These are phyloP conservation scores for Malurus splendens DNA, from an alignment of 2,797 vertebrate species.

Conservation along the genomic window DNA sequence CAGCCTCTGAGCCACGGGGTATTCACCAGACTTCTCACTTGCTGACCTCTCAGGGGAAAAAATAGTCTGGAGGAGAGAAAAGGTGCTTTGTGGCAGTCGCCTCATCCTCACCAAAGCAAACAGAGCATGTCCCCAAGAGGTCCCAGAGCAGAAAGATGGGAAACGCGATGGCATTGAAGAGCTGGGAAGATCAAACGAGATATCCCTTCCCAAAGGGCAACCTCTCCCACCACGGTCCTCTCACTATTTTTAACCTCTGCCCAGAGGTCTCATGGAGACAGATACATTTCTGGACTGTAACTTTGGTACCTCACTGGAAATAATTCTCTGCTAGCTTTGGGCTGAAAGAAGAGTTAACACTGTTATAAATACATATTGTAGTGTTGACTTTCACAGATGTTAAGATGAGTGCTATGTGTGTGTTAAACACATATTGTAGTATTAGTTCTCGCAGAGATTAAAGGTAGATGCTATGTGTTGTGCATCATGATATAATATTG, in stretches of 20 bases:
- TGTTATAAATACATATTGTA: too few species aligned
- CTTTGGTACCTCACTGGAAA: neutral
- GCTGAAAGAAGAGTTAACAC: neutral
- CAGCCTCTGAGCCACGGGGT: fast-evolving
- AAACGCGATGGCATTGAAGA: neutral
- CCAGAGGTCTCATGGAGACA: neutral
- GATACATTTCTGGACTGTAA: neutral
- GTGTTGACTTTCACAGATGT: too few species aligned
- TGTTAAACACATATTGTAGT: too few species aligned
- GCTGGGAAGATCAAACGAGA: neutral
- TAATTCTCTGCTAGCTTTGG: neutral
- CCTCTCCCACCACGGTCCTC: neutral
- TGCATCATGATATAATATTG: too few species aligned
- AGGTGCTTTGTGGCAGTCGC: neutral
- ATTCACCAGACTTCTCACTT: neutral
- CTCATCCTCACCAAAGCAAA: neutral
- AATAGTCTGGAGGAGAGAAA: neutral
- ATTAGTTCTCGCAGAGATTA: too few species aligned
- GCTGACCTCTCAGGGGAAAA: fast-evolving
- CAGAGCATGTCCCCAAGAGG: neutral
- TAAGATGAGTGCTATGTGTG: too few species aligned
- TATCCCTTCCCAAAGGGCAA: neutral
- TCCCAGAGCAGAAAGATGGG: neutral
- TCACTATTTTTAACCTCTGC: neutral
- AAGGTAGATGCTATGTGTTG: too few species aligned